phyloP scores from a whole-genome alignment of 2,888 invertebrate genomes.

The Trachelus tabidus region DNA sequence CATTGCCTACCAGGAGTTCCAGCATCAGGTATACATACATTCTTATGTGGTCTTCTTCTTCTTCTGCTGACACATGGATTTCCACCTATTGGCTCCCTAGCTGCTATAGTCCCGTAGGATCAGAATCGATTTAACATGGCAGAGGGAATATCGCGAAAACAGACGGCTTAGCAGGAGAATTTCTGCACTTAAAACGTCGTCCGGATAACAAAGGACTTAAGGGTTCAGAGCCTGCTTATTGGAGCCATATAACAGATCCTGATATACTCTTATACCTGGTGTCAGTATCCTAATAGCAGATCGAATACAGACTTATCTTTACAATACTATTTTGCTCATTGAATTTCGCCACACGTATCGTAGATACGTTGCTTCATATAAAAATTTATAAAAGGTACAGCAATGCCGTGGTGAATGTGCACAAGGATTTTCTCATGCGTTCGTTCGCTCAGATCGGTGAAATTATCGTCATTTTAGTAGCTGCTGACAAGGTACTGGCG shows the following conservation, averaged over 20 bases:
- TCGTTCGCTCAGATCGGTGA: neutral
- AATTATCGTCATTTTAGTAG: neutral
- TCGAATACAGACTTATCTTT: neutral
- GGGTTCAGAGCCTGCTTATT: neutral
- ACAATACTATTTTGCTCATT: neutral
- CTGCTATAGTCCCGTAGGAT: neutral
- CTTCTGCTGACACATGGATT: neutral
- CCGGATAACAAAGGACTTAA: neutral
- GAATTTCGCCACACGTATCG: neutral
- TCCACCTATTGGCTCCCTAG: neutral
- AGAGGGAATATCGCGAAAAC: neutral
- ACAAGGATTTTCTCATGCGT: neutral
- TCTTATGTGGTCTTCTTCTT: neutral
- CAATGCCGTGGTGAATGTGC: neutral
- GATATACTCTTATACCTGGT: neutral
- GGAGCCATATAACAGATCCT: neutral
- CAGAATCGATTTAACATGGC: neutral
- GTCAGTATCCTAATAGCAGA: neutral
- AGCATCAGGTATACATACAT: constrained; percentile 10
- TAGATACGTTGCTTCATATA: neutral
- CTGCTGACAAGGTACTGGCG: neutral
- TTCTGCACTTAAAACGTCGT: neutral
- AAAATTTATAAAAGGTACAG: neutral
- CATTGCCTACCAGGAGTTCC: neutral
- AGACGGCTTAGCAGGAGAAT: neutral